Conservation (phyloP, 2,797 vertebrate genomes). For the Nasua narica region DNA sequence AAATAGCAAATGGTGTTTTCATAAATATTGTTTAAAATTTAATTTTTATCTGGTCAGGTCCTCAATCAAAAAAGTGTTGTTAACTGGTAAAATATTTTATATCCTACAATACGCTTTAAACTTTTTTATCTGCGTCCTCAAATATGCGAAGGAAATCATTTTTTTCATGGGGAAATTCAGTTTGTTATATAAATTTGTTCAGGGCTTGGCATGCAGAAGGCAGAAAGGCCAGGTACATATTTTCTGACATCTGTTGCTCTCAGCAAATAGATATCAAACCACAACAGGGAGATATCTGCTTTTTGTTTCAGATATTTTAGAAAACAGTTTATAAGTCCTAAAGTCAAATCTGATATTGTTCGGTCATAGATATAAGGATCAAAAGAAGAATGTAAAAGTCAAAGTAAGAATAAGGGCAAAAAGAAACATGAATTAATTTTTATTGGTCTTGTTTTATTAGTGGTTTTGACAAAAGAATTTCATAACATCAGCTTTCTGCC, state of each 20-base stretch:
- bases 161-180: not conserved
- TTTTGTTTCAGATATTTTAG: slow-evolving; percentile 38
- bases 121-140: not conserved
- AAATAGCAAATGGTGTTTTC: not conserved
- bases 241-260: not conserved
- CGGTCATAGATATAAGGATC: not conserved
- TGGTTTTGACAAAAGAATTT: slow-evolving; percentile 42
- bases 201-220: not conserved
- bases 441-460: slow-evolving; percentile 47
- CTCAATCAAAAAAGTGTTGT: not conserved
- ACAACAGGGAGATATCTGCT: not conserved
- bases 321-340: not conserved
- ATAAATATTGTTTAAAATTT: slow-evolving; percentile 6
- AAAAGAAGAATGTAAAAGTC: slow-evolving; percentile 45
- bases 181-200: not conserved
- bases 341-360: slow-evolving; percentile 15
- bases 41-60: not conserved
- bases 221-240: not conserved
- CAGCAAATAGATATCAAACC: not conserved
- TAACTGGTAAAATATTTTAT: slow-evolving; percentile 1
- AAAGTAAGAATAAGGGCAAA: slow-evolving; percentile 4
- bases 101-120: not conserved
- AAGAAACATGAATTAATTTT: not conserved
- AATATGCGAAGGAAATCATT: not conserved
- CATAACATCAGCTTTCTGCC: slow-evolving; percentile 2